Base-by-base conservation (phyloP, 1,140 invertebrate genomes). In the Papilio dardanus region DNA sequence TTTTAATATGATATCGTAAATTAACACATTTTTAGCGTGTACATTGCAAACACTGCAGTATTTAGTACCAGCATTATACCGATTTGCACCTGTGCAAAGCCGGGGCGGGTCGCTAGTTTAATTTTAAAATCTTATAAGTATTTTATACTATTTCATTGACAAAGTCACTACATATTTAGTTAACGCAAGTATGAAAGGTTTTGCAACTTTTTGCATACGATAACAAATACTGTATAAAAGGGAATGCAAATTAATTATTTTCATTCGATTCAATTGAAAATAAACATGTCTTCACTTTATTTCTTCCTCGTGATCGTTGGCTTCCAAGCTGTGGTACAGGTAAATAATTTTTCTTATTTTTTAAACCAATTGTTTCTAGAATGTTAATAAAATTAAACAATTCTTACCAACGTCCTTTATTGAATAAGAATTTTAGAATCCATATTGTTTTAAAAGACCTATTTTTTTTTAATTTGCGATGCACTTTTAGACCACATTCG, bases 281-380 rank as follows among this genome's bases (percentile, higher is more conserved):
- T 12, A 37, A 37, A 37, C 35, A 37, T 37, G 35, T 37, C 35
- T 37, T 0, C 35, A 37, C 35, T 37, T 14, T 16, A 21, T 12
- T 62, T 62, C 24, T 14, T 62, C 54, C 24, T 62, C 12, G 24
- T 62, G 54, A 28, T 62, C 14, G 54, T 30, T 12, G 21, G 21
- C 54, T 62, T 62, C 24, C 54, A 28, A 28, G 54, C 54, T 14
- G 54, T 30, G 24, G 54, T 62, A 62, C 54, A 62, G 54, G 54
- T 62, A 62, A 30, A 62, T 2, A 30, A 6, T 24, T 24, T 54
- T 54, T 54, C 21, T 12, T 24, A 8, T 21, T 54, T 54, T 54
- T 54, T 10, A 46, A 46, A 16, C 42, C 0, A 12, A 14, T 8
- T 37, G 0, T 10, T 37, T 37, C 14, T n/a, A n/a, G n/a, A n/a